Base-by-base conservation (phyloP, 1,140 invertebrate species). In the Magallana angulata region DNA sequence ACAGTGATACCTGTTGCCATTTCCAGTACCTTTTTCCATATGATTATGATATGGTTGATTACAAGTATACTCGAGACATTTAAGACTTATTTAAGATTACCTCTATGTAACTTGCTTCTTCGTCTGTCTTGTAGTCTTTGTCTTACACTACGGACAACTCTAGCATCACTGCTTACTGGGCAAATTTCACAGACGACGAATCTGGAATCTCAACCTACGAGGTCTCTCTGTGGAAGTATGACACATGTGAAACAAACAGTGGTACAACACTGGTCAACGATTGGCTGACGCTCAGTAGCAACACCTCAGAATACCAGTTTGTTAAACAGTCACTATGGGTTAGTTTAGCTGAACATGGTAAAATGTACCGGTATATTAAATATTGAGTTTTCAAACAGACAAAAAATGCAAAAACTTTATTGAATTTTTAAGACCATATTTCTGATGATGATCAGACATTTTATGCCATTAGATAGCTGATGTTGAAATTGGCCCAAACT, bases 131-230 rank as follows among this genome's bases (percentile, higher is more conserved):
- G 1, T 71, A 93, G 92, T 16, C 82, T 82, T 14, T 92, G 30
- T 83, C 90, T 5, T 93, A 91, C 85, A 85, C 91, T 3, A 18
- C 57, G 14, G 87, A 57, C 18, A 81, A 71, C 30, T 83, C 57
- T 4, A 59, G 80, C 11, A 14, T 93, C 7, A 84, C 64, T 14
- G 89, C 90, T 0, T 58, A 90, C 60, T 93, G 91, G 92, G 81
- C 89, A 82, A 87, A 80, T 2, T 92, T 91, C 82, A 57, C 58
- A 2, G 92, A 93, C 80, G 16, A 30, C 0, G 92, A 93, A 30
- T 91, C 91, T 7, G 90, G 88, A 1, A 89, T 93, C 8, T 82
- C 85, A n/a, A 68, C 24, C 5, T 91, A 85, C 59, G 64, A 85
- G 4, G 64, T 91, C 1, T 88, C 90, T 0, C 68, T 93, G n/a